These are phyloP conservation scores for Calameuta pallipes DNA, from an alignment of 2,888 invertebrate species.

Conservation along the genomic window DNA sequence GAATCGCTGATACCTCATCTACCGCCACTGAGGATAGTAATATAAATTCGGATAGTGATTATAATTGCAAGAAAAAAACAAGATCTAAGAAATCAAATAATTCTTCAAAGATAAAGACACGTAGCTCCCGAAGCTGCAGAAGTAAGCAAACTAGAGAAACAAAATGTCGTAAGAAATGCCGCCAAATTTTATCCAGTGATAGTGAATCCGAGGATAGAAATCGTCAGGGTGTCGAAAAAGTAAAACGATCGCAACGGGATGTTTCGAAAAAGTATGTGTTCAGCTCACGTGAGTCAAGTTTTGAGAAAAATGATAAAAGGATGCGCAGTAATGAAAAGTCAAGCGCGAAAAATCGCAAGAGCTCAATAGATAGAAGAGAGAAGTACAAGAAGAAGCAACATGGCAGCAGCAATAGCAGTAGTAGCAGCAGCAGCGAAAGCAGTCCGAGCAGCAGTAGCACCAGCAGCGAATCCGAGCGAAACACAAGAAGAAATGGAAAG, in stretches of 20 bases:
- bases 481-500: neutral
- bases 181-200: conserved; percentile 4
- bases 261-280: conserved; percentile 23
- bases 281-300: conserved; percentile 36
- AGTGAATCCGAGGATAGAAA: neutral
- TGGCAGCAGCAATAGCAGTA: conserved; percentile 21
- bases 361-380: neutral
- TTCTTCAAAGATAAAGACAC: conserved; percentile 21
- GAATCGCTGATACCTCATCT: conserved; percentile 11
- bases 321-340: neutral
- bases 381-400: conserved; percentile 16
- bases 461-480: neutral
- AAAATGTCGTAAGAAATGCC: conserved; percentile 21
- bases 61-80: conserved; percentile 26
- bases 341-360: neutral
- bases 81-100: conserved; percentile 28
- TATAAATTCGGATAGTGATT: conserved; percentile 40
- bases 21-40: conserved; percentile 29
- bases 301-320: conserved; percentile 19
- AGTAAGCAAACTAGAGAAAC: conserved; percentile 25
- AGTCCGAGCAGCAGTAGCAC: conserved; percentile 12
- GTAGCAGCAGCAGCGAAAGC: conserved; percentile 15
- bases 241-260: conserved; percentile 24
- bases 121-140: neutral
- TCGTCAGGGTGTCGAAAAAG: neutral